Evolutionary conservation across 2,113 vertebrate species (phyloP).

Genomic region (Anthoscopus minutus): DNA sequence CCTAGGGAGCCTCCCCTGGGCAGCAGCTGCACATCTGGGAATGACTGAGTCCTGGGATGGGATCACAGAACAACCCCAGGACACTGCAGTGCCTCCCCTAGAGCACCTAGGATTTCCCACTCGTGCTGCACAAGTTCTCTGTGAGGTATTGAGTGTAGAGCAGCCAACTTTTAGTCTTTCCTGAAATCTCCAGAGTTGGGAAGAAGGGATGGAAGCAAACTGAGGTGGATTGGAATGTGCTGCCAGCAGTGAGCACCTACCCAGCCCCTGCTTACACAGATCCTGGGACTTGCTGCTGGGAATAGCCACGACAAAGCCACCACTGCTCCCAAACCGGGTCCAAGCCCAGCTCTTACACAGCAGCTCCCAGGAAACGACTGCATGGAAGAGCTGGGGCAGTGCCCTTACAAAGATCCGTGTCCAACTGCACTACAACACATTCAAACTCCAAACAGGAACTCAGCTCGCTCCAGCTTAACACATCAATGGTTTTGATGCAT

Average conservation of each 20-base stretch:
- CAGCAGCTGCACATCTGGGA: neutral
- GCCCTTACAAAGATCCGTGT: neutral
- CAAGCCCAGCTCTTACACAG: accelerated
- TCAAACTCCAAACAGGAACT: neutral
- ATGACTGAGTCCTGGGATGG: neutral
- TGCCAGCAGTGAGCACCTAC: neutral
- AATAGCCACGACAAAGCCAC: neutral
- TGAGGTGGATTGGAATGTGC: accelerated
- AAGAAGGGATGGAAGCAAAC: neutral
- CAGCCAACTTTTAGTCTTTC: neutral
- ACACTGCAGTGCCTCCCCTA: neutral
- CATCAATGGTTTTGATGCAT: neutral
- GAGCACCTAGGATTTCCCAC: neutral
- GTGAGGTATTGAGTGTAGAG: neutral
- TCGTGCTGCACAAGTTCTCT: neutral
- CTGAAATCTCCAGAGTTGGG: accelerated
- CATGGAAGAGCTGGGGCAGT: neutral
- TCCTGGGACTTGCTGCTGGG: neutral
- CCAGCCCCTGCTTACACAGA: neutral
- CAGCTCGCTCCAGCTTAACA: neutral
- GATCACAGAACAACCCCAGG: neutral
- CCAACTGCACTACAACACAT: neutral
- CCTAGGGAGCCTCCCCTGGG: neutral
- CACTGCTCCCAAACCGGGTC: accelerated
- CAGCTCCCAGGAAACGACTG: neutral